Evolutionary conservation across 2,888 invertebrate species (phyloP).

Genomic region (Eristalis pertinax): DNA sequence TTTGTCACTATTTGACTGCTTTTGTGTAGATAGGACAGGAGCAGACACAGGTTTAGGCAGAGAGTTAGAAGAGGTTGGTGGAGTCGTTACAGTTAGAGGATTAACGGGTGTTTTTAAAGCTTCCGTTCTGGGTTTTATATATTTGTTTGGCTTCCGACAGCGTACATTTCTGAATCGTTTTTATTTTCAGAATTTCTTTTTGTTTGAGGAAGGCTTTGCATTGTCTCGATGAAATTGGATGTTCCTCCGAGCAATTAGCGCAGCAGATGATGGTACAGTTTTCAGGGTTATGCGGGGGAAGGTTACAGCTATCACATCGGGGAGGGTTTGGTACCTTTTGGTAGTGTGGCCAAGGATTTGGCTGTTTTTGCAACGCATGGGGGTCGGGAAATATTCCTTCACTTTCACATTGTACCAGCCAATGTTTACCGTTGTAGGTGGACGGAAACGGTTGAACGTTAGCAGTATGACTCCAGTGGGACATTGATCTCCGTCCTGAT

Average conservation of each 20-base stretch:
- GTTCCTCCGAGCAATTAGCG: slow-evolving; percentile 1
- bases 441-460: neutral
- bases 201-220: too few relatives aligned
- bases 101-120: neutral
- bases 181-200: neutral
- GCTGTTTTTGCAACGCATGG: neutral
- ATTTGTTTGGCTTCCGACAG: neutral
- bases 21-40: too few relatives aligned
- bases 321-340: too few relatives aligned
- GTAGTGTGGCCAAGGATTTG: neutral
- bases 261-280: neutral
- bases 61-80: neutral
- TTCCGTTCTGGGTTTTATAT: neutral
- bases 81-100: neutral
- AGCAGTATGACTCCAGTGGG: neutral
- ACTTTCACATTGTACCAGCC: neutral
- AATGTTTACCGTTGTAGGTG: neutral
- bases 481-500: neutral
- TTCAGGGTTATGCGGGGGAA: neutral
- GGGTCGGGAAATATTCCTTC: neutral
- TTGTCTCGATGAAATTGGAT: neutral
- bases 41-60: neutral
- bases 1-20: too few relatives aligned
- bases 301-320: too few relatives aligned
- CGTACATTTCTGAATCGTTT: neutral